These are phyloP conservation scores for Protaetia brevitarsis DNA, from an alignment of 1,140 invertebrate species.

Conservation along the genomic window DNA sequence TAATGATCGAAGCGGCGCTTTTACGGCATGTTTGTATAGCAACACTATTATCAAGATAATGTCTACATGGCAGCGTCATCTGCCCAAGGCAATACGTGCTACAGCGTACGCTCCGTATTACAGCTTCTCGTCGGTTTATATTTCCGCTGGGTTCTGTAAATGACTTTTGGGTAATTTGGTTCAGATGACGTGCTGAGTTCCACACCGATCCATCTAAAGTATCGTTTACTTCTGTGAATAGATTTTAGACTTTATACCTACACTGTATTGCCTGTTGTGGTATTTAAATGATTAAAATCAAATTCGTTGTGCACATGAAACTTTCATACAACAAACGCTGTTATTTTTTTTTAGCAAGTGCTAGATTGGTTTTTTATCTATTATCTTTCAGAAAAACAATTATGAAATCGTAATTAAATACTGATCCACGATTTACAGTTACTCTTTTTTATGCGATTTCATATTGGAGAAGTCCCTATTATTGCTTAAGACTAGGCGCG, in stretches of 20 bases:
- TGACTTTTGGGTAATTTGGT: conserved; percentile 13
- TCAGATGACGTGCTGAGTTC: conserved; percentile 6
- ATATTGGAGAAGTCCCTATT: too few relatives aligned
- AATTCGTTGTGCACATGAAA: too few relatives aligned
- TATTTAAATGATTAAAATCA: background rate
- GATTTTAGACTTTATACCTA: background rate
- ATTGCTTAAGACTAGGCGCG: too few relatives aligned
- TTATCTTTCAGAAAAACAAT: too few relatives aligned
- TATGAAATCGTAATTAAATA: too few relatives aligned
- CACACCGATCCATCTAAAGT: background rate
- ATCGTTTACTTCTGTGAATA: background rate
- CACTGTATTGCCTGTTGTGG: too few relatives aligned
- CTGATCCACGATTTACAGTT: too few relatives aligned
- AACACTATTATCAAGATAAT: conserved; percentile 38
- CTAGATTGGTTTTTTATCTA: too few relatives aligned
- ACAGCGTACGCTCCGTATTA: background rate
- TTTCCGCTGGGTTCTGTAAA: conserved; percentile 7
- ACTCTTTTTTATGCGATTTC: too few relatives aligned
- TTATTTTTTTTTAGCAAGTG: too few relatives aligned
- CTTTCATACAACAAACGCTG: too few relatives aligned
- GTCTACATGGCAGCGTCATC: conserved; percentile 30
- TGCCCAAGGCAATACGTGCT: conserved; percentile 3
- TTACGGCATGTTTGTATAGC: conserved; percentile 35
- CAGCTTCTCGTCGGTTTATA: conserved; percentile 10
- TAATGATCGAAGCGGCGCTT: conserved; percentile 32